These are phyloP conservation scores for Drosophila lacteicornis DNA, from an alignment of 1,140 invertebrate genomes.

Conservation along the genomic window DNA sequence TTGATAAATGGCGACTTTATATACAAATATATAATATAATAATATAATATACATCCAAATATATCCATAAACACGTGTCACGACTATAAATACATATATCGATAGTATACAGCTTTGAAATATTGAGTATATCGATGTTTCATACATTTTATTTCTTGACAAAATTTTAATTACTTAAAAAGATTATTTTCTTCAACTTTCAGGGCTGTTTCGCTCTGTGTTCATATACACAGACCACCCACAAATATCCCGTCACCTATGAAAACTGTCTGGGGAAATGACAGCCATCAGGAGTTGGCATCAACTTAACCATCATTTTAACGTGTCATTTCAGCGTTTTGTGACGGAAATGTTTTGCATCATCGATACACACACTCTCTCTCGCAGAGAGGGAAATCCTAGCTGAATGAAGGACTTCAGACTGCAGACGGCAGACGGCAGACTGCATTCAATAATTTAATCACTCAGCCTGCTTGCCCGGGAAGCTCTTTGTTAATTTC, in stretches of 20 bases:
- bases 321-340: slow-evolving; percentile 80
- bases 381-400: slow-evolving; percentile 13
- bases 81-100: no score
- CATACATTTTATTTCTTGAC: no score
- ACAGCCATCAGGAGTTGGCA: slow-evolving; percentile 55
- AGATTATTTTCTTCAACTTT: background rate
- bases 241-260: slow-evolving; percentile 6
- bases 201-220: background rate
- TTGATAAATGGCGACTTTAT: no score
- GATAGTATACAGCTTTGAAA: no score
- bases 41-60: no score
- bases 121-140: no score
- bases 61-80: no score
- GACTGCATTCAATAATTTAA: slow-evolving; percentile 68
- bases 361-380: slow-evolving; percentile 60
- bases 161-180: no score
- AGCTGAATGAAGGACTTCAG: background rate
- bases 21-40: no score
- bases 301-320: slow-evolving; percentile 53
- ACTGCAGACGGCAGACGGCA: background rate
- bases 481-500: slow-evolving; percentile 35
- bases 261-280: slow-evolving; percentile 48
- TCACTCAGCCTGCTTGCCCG: slow-evolving; percentile 43
- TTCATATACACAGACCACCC: slow-evolving; percentile 11
- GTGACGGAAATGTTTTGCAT: slow-evolving; percentile 77